Evolutionary conservation across 2,888 invertebrate genomes (phyloP).

Genomic region (Tipula unca): DNA sequence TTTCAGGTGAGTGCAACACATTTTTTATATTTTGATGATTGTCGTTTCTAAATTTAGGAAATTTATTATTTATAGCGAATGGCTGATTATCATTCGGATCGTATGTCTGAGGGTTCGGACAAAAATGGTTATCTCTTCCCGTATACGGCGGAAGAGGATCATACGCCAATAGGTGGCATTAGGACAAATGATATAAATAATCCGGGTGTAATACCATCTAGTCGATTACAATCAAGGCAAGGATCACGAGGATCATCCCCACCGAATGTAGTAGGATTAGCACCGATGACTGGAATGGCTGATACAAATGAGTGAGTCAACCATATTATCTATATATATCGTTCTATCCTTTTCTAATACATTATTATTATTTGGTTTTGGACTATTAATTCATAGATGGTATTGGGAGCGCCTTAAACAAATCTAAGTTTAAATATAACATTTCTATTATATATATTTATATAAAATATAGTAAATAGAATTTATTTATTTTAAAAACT

Average conservation of each 20-base stretch:
- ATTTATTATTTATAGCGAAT: not conserved
- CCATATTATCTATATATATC: not conserved
- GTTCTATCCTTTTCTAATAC: not conserved
- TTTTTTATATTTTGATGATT: conserved; percentile 32
- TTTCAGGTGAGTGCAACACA: conserved; percentile 30
- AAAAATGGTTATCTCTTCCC: conserved; percentile 78
- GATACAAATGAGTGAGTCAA: conserved; percentile 57
- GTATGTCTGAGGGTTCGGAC: conserved; percentile 62
- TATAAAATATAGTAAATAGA: not conserved
- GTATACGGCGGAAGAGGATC: conserved; percentile 75
- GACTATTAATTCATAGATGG: conserved; percentile 31
- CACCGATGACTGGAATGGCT: conserved; percentile 54
- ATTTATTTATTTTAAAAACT: not conserved
- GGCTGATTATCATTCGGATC: conserved; percentile 45
- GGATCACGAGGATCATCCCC: conserved; percentile 39
- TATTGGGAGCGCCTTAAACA: conserved; percentile 41
- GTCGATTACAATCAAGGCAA: conserved; percentile 35
- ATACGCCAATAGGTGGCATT: conserved; percentile 34
- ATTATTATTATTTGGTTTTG: conserved; percentile 1
- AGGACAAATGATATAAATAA: conserved; percentile 46
- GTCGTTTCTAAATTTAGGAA: conserved; percentile 40
- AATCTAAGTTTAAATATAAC: conserved; percentile 33
- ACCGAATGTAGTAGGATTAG: conserved; percentile 47
- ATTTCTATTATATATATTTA: not conserved
- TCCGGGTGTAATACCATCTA: conserved; percentile 37